Conservation (phyloP, 2,888 invertebrate genomes). For the Aleiodes leptofemur region DNA sequence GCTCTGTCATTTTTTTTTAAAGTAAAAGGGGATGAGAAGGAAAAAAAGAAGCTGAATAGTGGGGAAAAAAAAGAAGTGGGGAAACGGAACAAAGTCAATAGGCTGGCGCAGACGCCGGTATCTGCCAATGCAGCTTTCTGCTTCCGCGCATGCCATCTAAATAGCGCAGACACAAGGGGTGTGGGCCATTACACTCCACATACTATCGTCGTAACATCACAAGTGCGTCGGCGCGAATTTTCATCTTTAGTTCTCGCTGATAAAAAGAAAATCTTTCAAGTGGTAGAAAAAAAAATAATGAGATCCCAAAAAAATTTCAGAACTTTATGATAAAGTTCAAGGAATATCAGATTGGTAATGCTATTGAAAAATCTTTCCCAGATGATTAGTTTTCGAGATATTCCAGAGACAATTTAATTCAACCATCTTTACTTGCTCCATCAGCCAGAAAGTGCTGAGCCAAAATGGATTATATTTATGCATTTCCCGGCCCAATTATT, state of each 20-base stretch:
- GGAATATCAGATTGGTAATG: not conserved
- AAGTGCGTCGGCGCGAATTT: conserved; percentile 36
- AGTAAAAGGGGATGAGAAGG: not conserved
- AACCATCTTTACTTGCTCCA: too few species aligned
- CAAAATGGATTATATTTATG: too few species aligned
- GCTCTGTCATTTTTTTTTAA: conserved; percentile 9
- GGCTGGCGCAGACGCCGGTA: conserved; percentile 66
- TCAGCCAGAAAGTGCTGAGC: too few species aligned
- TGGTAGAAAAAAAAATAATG: too few species aligned
- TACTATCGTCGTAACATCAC: conserved; percentile 8
- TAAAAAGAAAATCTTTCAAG: too few species aligned
- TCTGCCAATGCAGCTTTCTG: conserved; percentile 62
- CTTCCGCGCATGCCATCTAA: conserved; percentile 63
- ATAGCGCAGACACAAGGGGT: conserved; percentile 12
- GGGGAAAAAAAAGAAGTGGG: conserved; percentile 5
- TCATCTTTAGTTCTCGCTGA: not conserved
- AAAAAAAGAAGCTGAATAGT: conserved; percentile 1
- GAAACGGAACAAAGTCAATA: conserved; percentile 69
- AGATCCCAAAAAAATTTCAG: not conserved
- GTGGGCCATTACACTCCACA: conserved; percentile 4
- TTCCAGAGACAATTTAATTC: too few species aligned
- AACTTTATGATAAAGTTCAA: not conserved
- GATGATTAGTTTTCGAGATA: too few species aligned
- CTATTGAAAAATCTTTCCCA: too few species aligned
- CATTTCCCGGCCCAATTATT: too few species aligned